Base-by-base conservation (phyloP, 2,888 invertebrate species). In the Zygothrica quintamaculata region DNA sequence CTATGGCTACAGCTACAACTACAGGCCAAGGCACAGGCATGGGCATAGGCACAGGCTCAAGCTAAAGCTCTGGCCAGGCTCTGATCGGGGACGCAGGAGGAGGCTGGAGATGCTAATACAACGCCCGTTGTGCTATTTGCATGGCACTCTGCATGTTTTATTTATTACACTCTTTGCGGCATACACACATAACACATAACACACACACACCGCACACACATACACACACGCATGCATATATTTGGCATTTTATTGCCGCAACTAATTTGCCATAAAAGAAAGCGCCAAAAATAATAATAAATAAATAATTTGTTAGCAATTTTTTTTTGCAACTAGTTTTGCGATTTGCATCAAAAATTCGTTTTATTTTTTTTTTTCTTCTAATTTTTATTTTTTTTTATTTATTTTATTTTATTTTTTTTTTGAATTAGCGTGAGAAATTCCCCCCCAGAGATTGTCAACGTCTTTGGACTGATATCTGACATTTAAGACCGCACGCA, bases 191-290 rank as follows among this genome's bases (percentile, higher is more conserved):
- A 33, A 26, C 26, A 6, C 26, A 26, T 8, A 26, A 31, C 31
- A 36, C 34, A 8, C 9, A 37, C 1, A 40, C 6, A 47, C 31
- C 9, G 22, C 29, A 11, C 47, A 50, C 13, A 58, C 52, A 60
- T 43, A 56, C 56, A 66, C 33, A 61, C 15, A 37, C 12, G 47
- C 31, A 12, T 12, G 11, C 31, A 46, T 67, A 61, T 62, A 53
- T 69, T 65, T 72, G 72, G 53, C 59, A 66, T 79, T 85, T 82
- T 79, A 79, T 86, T 75, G 86, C 74, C 61, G 65, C 78, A 48
- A 74, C 80, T 80, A 81, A 81, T 81, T 81, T 80, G 81, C 84
- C 84, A 80, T 62, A 74, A 68, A 68, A 74, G 70, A 87, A 87
- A 87, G 78, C 77, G 43, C 34, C 39, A 67, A 65, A 80, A 73